These are phyloP conservation scores for Onychostoma macrolepis DNA, from an alignment of 2,113 vertebrate genomes.

Conservation along the genomic window DNA sequence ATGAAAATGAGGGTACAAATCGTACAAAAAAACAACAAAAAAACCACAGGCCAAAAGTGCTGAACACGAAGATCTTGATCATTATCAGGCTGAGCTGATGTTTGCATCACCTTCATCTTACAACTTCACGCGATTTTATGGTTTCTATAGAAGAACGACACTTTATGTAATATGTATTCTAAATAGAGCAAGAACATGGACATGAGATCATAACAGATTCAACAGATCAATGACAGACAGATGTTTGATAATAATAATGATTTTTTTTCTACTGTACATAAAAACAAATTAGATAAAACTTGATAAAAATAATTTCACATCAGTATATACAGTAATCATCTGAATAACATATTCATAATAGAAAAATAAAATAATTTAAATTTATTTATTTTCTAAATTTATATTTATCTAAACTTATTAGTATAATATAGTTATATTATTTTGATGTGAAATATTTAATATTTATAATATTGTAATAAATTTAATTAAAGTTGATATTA, in stretches of 20 bases:
- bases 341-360: neutral
- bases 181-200: neutral
- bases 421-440: too few relatives aligned
- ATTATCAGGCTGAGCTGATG: neutral
- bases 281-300: neutral
- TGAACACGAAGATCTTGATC: neutral
- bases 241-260: neutral
- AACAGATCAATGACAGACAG: neutral
- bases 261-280: neutral
- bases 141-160: neutral
- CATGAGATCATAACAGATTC: neutral
- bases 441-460: neutral
- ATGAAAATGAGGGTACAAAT: neutral
- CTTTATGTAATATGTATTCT: neutral
- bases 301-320: neutral
- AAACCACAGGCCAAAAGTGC: neutral
- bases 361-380: neutral
- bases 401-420: neutral
- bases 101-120: conserved; percentile 1
- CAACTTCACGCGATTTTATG: neutral
- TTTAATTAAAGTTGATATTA: too few relatives aligned
- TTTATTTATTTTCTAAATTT: too few relatives aligned
- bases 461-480: neutral
- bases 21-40: neutral
- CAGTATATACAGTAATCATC: neutral